A percentile compares a stretch with the other conserved stretches of the same genome.
Evolutionary conservation across 1,140 invertebrate genomes (phyloP).

Genomic region (Polypedilum vanderplanki): DNA sequence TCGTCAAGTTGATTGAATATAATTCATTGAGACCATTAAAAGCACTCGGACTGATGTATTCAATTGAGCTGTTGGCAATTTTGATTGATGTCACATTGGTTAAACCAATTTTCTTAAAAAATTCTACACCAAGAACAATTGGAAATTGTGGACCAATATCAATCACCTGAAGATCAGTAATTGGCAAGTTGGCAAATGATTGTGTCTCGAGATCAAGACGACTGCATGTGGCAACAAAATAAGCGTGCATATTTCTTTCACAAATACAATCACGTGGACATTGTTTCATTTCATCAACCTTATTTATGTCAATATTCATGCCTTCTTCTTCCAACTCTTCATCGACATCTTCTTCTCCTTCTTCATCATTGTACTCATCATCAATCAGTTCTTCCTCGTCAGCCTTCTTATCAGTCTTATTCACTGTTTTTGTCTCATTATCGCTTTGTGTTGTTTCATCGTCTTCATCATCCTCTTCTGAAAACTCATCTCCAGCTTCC

Average conservation of each 20-base stretch:
- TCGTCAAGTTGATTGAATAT: conserved; percentile 58
- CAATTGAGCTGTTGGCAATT: conserved; percentile 52
- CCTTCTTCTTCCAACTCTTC: conserved; percentile 37
- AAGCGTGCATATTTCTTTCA: conserved; percentile 40
- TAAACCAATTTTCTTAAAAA: conserved; percentile 52
- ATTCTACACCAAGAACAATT: conserved; percentile 48
- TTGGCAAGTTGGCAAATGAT: conserved; percentile 50
- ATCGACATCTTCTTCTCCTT: conserved; percentile 33
- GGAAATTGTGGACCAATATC: conserved; percentile 49
- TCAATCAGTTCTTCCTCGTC: neutral
- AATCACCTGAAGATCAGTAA: conserved; percentile 53
- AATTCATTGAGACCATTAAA: conserved; percentile 58
- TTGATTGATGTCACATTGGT: conserved; percentile 51
- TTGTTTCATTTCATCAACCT: conserved; percentile 40
- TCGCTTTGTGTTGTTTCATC: neutral
- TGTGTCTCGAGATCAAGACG: conserved; percentile 50
- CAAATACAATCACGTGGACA: conserved; percentile 42
- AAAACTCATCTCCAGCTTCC: neutral
- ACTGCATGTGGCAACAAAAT: conserved; percentile 42
- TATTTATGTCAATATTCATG: conserved; percentile 33
- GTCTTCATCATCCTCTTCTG: neutral
- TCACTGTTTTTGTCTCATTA: neutral
- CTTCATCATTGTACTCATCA: conserved; percentile 35
- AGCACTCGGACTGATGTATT: conserved; percentile 49
- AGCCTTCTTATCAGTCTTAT: conserved; percentile 1